These are phyloP conservation scores for Elmis aenea DNA, from an alignment of 2,888 invertebrate species.

Conservation along the genomic window DNA sequence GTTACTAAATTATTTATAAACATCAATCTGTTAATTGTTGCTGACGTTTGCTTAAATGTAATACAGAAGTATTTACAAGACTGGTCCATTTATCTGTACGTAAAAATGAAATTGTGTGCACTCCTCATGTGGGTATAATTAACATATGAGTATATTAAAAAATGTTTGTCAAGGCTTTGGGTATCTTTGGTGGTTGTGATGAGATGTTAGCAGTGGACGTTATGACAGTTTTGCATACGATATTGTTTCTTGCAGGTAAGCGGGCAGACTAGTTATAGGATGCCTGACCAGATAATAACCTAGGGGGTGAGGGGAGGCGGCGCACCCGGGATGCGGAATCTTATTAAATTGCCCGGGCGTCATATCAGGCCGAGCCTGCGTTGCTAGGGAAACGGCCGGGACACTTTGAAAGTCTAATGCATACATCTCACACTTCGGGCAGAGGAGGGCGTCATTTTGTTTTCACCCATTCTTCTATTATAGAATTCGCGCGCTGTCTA, in stretches of 20 bases:
- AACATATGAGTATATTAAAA: too few species aligned
- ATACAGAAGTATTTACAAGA: too few species aligned
- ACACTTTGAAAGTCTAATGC: slow-evolving; percentile 51
- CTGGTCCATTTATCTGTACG: too few species aligned
- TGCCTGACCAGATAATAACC: slow-evolving; percentile 34
- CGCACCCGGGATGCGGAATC: slow-evolving; percentile 48
- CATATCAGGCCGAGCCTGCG: slow-evolving; percentile 60
- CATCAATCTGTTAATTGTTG: too few species aligned
- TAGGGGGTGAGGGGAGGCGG: slow-evolving; percentile 26
- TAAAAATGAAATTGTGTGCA: too few species aligned
- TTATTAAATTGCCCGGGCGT: slow-evolving; percentile 58
- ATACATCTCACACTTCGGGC: slow-evolving; percentile 48
- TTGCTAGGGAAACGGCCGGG: slow-evolving; percentile 65
- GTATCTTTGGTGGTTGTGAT: too few species aligned
- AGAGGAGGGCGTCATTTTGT: slow-evolving; percentile 43
- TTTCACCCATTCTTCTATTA: slow-evolving; percentile 45
- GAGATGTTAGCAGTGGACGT: too few species aligned
- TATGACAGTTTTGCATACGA: too few species aligned
- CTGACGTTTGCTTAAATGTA: too few species aligned
- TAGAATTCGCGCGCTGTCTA: slow-evolving; percentile 30
- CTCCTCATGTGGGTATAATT: too few species aligned
- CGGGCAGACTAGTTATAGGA: slow-evolving; percentile 46
- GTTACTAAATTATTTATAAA: too few species aligned
- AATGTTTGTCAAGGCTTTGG: too few species aligned
- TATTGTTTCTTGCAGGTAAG: slow-evolving; percentile 18